These are phyloP conservation scores for Chionomys nivalis DNA, from an alignment of 2,113 vertebrate genomes.

Conservation along the genomic window DNA sequence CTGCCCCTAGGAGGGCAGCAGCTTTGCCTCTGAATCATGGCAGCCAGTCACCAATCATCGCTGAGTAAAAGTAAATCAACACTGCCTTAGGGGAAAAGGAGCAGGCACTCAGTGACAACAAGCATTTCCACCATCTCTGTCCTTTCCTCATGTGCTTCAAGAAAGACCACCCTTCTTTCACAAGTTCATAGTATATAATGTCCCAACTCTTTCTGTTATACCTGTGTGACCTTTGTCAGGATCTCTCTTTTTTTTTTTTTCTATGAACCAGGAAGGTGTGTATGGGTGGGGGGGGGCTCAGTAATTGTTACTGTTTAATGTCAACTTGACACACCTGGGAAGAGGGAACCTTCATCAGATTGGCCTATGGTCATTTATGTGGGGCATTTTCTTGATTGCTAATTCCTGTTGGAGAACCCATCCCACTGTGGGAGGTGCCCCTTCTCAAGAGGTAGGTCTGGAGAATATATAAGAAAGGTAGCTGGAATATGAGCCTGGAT, in stretches of 20 bases:
- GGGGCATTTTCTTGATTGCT: background rate
- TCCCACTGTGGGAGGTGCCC: background rate
- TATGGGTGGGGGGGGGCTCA: background rate
- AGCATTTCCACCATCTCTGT: background rate
- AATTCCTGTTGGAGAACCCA: background rate
- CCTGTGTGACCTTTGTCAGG: background rate
- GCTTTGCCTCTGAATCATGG: background rate
- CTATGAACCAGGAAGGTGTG: background rate
- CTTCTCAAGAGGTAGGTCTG: background rate
- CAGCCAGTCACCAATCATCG: background rate
- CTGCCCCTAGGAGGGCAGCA: background rate
- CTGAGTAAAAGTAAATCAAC: background rate
- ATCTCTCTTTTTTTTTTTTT: background rate
- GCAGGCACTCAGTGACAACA: too few species aligned
- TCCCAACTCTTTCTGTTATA: background rate
- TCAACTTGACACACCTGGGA: background rate
- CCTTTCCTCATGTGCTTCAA: background rate
- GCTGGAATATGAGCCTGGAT: background rate
- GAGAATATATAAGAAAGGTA: background rate
- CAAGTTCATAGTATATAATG: background rate
- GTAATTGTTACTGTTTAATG: too few species aligned
- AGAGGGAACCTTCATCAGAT: background rate
- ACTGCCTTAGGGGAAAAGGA: background rate
- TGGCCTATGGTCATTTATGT: background rate
- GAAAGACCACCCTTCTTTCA: background rate